These are phyloP conservation scores for Pantala flavescens DNA, from an alignment of 1,140 invertebrate genomes.

Conservation along the genomic window DNA sequence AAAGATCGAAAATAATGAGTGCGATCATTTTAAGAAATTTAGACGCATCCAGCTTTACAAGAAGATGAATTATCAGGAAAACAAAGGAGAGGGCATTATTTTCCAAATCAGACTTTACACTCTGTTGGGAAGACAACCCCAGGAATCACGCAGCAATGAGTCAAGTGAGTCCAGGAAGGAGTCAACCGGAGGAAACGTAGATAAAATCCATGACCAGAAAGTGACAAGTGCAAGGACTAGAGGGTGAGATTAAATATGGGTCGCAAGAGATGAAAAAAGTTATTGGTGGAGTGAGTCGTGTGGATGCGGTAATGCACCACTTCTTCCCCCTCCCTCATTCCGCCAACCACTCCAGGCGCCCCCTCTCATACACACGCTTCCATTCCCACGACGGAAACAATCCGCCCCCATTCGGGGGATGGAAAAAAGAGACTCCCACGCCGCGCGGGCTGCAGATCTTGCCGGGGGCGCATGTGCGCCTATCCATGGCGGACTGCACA, in stretches of 20 bases:
- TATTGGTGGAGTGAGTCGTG: neutral
- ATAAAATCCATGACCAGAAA: neutral
- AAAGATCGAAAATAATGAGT: too few species aligned
- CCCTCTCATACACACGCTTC: neutral
- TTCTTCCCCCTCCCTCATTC: neutral
- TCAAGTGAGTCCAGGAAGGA: too few species aligned
- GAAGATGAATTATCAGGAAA: too few species aligned
- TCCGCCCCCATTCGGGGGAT: constrained; percentile 17
- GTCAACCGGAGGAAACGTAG: neutral
- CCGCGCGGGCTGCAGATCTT: constrained; percentile 12
- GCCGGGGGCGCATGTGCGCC: constrained; percentile 3
- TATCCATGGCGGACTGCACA: constrained; percentile 1
- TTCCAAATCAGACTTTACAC: too few species aligned
- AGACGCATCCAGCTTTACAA: too few species aligned
- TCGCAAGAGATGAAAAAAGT: neutral
- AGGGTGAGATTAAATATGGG: neutral
- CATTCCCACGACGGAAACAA: constrained; percentile 19
- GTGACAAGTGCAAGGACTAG: neutral
- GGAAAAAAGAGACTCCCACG: constrained; percentile 15
- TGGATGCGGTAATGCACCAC: neutral
- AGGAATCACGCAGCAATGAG: too few species aligned
- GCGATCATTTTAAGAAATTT: too few species aligned
- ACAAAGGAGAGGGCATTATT: too few species aligned
- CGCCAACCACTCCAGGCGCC: neutral
- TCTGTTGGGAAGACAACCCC: too few species aligned